Conservation (phyloP, 2,888 invertebrate species). For the Microctonus aethiopoides region DNA sequence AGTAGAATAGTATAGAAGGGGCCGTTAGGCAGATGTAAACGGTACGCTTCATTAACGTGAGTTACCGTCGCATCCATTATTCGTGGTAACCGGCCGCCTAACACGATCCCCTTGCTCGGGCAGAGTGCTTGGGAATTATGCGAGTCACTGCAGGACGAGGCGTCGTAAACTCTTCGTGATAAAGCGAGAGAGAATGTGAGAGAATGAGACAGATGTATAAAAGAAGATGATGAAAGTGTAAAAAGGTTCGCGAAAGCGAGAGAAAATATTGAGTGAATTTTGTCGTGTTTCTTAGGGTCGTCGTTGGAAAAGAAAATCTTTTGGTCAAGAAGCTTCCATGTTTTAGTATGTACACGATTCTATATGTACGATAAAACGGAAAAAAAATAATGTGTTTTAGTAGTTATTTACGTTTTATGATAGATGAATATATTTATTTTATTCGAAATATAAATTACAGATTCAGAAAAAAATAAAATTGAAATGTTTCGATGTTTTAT, state of each 20-base stretch:
- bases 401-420: too few species aligned
- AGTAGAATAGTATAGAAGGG: conserved; percentile 31
- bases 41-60: conserved; percentile 60
- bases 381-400: too few species aligned
- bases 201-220: neutral
- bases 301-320: neutral
- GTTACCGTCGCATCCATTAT: conserved; percentile 60
- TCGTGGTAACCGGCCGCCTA: conserved; percentile 53
- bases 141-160: conserved; percentile 1
- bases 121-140: conserved; percentile 39
- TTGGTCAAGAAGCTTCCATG: neutral
- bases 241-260: neutral
- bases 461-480: too few species aligned
- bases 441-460: too few species aligned
- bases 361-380: too few species aligned
- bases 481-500: too few species aligned
- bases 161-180: neutral
- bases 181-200: neutral
- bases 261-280: neutral
- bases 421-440: too few species aligned
- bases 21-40: conserved; percentile 56
- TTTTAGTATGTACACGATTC: too few species aligned
- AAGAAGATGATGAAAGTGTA: neutral
- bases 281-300: neutral
- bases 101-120: conserved; percentile 37